Base-by-base conservation (phyloP, 2,113 vertebrate species). In the Ahaetulla prasina region DNA sequence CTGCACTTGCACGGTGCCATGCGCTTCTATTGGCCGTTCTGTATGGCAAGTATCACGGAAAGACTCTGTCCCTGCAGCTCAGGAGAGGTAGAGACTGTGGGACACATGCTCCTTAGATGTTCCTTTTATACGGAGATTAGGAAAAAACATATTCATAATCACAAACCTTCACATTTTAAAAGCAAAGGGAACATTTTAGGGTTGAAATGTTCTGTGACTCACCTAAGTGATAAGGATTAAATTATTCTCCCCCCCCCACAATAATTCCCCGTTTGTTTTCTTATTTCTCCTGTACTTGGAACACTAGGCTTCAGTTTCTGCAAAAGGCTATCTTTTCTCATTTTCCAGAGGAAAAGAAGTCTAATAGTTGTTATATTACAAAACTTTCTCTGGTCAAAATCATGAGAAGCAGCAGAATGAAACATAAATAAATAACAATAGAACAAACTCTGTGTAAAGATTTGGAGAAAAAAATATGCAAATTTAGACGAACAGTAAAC, bases 201-300 rank as follows among this genome's bases (percentile, higher is more conserved):
- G 50, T 57, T 93, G 92, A 89, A 91, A 88, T 18, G 43, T 52
- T 60, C 16, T 91, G 45, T 63, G 45, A 89, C 10, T 91, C 86
- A 57, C 68, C 92, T 85, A 53, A 27, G n/a, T 60, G 53, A 92
- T 92, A n/a, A 27, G 68, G 52, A 49, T 85, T 30, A 60, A 89
- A 88, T 50, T 5, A 88, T 55, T 47, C 45, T 1, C 2, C 3
- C 1, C 20, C 18, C 18, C 47, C 54, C 86, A 50, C 35, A 92
- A 88, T 85, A 89, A 89, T 89, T 92, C 50, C 91, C 91, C 27
- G 55, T 84, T 84, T 84, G 80, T 92, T 88, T 80, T 57, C 22
- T 92, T 88, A 49, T 52, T 57, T 89, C 50, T 39, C 11, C 2
- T 57, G 23, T 84, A 84, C 52, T 80, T 84, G 87, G 80, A 84